phyloP scores from a whole-genome alignment of 2,113 vertebrate genomes.

The Gavia stellata region DNA sequence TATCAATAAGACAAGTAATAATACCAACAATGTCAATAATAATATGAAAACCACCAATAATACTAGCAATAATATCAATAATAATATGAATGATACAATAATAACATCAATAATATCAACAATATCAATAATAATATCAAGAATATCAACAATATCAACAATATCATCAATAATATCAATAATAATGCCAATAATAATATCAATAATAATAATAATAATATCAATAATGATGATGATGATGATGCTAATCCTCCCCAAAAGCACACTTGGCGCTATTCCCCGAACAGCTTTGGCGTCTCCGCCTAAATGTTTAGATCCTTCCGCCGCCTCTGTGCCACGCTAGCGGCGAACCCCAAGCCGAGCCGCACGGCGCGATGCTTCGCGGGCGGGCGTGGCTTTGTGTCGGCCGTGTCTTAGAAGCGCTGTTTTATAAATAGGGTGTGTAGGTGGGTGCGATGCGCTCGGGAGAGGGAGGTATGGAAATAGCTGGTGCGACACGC shows the following conservation, averaged over 20 bases:
- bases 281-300: background rate
- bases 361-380: fast-evolving
- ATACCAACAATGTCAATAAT: no score
- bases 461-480: fast-evolving
- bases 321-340: fast-evolving
- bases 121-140: background rate
- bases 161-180: background rate
- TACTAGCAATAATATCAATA: background rate
- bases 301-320: background rate
- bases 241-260: background rate
- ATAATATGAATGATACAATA: no score
- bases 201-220: background rate
- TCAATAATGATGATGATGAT: background rate
- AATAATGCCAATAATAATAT: no score
- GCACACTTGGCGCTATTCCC: background rate
- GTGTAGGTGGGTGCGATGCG: background rate
- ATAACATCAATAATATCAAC: no score
- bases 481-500: background rate
- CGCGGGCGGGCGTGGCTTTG: background rate
- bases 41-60: no score
- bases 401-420: fast-evolving
- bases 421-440: fast-evolving
- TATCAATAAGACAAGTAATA: background rate
- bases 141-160: no score
- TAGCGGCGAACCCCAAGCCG: background rate